Evolutionary conservation across 2,113 vertebrate species (phyloP), one percentile per base, ranked within the genome.

Genomic region (Crypturellus undulatus): DNA sequence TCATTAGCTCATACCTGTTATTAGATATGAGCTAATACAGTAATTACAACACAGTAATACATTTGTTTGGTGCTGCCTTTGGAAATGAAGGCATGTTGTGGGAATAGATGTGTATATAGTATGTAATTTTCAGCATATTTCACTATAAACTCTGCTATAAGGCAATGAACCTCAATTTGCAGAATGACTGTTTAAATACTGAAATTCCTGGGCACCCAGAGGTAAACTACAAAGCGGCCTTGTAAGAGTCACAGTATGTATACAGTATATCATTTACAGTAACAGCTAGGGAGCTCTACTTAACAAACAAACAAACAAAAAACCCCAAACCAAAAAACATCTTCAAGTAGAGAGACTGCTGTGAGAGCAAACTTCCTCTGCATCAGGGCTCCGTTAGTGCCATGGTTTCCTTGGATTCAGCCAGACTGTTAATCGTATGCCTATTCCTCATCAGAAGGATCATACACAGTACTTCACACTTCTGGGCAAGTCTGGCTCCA

Each of bases 1-100:
- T 59, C 73, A 83, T 69, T 79, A 91, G 73, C 38, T 86, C 52
- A 20, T 40, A 63, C 47, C 79, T 70, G 76, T 70, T 83, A 70
- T 65, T 49, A 92, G 56, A 21, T 49, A 49, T 49, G 49, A 49
- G 49, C 49, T 49, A 49, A 49, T 49, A 49, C 21, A 49, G 49
- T 24, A 49, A 49, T 49, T 59, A 75, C 56, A 86, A 38, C 43
- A 54, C 24, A 25, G 6, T 47, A 80, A 80, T 45, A 64, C 59
- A 76, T 47, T 90, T 76, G 77, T 16, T 43, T 76, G 72, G 40
- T 26, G 30, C 26, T 75, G 63, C 40, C 51, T 82, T 65, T 64
- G 76, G 45, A 91, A 79, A 52, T 14, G 16, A 64, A 83, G 82
- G 67, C 25, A 82, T 84, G 36, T 73, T 77, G 68, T 15, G 42